These are phyloP conservation scores for Vireo griseus DNA, from an alignment of 2,797 vertebrate species.

Conservation along the genomic window DNA sequence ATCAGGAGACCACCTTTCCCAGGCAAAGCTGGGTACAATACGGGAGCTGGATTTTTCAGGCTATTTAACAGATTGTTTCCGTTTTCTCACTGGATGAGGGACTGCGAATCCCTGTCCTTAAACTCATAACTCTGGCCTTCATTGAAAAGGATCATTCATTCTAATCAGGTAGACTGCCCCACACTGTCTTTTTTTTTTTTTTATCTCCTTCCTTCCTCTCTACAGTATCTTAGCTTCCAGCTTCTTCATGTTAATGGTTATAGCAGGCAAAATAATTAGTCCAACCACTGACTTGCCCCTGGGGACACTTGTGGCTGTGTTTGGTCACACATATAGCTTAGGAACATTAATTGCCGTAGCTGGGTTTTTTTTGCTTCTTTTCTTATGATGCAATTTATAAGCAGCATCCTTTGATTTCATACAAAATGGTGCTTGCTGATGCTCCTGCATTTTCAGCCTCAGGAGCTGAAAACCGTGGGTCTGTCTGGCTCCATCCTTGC, in stretches of 20 bases:
- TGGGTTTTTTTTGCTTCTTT: neutral
- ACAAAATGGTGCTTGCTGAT: neutral
- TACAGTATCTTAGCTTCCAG: neutral
- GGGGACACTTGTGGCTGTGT: neutral
- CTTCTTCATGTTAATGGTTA: neutral
- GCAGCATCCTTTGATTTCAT: neutral
- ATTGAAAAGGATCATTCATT: neutral
- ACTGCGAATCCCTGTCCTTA: neutral
- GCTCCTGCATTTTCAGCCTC: neutral
- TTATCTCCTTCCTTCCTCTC: neutral
- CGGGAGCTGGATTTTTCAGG: neutral
- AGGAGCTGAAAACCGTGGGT: neutral
- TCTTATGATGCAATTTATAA: neutral
- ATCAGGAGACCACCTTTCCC: neutral
- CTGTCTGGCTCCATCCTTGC: neutral
- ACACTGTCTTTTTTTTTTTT: fast-evolving
- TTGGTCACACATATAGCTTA: neutral
- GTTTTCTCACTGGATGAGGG: neutral
- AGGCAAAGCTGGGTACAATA: neutral
- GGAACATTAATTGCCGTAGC: neutral
- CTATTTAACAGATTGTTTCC: neutral
- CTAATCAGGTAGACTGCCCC: neutral
- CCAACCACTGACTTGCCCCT: neutral
- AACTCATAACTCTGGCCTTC: neutral
- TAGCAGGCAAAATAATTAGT: neutral